Conservation (phyloP, 2,888 invertebrate species). For the Ormyrus rosae region DNA sequence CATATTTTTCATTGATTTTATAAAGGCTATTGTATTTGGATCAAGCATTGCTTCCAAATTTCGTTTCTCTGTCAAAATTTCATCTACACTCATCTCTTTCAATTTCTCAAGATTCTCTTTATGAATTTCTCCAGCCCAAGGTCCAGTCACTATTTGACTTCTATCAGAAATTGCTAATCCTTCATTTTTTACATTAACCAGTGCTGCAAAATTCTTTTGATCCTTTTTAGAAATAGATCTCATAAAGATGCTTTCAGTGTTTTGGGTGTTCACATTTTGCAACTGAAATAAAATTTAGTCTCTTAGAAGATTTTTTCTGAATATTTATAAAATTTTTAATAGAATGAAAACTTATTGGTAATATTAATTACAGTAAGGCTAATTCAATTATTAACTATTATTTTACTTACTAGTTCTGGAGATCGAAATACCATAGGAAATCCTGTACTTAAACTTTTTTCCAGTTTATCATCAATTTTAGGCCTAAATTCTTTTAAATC, state of each 20-base stretch:
- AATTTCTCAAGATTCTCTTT: constrained; percentile 84
- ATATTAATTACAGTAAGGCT: neutral
- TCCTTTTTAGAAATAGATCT: constrained; percentile 39
- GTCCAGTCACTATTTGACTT: constrained; percentile 65
- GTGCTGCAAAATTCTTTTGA: neutral
- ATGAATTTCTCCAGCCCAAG: constrained; percentile 80
- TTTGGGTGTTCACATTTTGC: constrained; percentile 26
- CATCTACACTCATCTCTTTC: constrained; percentile 82
- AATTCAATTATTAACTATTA: neutral
- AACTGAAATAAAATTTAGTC: constrained; percentile 16
- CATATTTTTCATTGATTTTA: constrained; percentile 76
- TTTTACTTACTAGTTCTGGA: constrained; percentile 39
- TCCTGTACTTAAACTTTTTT: constrained; percentile 59
- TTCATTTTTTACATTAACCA: constrained; percentile 50
- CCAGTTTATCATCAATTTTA: constrained; percentile 11
- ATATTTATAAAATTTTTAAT: neutral
- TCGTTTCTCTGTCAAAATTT: constrained; percentile 85
- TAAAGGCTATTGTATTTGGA: constrained; percentile 82
- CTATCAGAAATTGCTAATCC: constrained; percentile 6
- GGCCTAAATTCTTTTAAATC: constrained; percentile 49
- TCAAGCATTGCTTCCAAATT: constrained; percentile 82
- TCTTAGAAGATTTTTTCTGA: neutral
- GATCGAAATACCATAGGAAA: constrained; percentile 69
- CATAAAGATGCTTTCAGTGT: constrained; percentile 65
- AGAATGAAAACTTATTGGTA: constrained; percentile 4